These are phyloP conservation scores for Zosterops hypoxanthus DNA, from an alignment of 2,113 vertebrate species.

Conservation along the genomic window DNA sequence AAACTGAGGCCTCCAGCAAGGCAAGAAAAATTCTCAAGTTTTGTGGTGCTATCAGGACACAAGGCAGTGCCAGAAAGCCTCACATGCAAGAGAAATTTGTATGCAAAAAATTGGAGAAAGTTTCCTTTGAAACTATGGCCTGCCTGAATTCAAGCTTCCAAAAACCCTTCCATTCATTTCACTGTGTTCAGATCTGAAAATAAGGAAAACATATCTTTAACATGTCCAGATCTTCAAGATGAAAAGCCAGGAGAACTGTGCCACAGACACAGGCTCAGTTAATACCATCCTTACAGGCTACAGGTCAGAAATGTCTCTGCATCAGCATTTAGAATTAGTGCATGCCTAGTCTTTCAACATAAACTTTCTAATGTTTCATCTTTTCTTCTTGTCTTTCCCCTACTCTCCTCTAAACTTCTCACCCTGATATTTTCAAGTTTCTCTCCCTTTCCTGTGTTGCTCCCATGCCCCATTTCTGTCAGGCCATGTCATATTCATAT, in stretches of 20 bases:
- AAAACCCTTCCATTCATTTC: neutral
- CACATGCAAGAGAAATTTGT: neutral
- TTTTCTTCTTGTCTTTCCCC: neutral
- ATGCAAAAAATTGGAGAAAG: neutral
- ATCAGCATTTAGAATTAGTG: neutral
- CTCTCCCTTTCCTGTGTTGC: neutral
- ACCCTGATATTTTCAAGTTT: neutral
- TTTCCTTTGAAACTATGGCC: conserved; percentile 9
- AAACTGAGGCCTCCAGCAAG: neutral
- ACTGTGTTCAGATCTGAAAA: neutral
- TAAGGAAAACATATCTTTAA: neutral
- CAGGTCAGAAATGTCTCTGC: neutral
- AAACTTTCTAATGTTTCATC: neutral
- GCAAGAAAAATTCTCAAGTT: conserved; percentile 16
- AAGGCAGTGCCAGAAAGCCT: neutral
- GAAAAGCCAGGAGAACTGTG: neutral
- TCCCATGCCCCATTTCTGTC: neutral
- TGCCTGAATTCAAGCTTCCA: neutral
- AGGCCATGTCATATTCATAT: neutral
- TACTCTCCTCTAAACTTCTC: neutral
- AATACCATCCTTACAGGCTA: neutral
- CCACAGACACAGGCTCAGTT: neutral
- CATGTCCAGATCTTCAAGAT: neutral
- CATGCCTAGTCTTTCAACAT: neutral
- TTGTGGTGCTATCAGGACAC: conserved; percentile 3